A percentile compares a stretch with the other conserved stretches of the same genome.
Conservation (phyloP, 2,797 vertebrate species). For the Aeoliscus strigatus region DNA sequence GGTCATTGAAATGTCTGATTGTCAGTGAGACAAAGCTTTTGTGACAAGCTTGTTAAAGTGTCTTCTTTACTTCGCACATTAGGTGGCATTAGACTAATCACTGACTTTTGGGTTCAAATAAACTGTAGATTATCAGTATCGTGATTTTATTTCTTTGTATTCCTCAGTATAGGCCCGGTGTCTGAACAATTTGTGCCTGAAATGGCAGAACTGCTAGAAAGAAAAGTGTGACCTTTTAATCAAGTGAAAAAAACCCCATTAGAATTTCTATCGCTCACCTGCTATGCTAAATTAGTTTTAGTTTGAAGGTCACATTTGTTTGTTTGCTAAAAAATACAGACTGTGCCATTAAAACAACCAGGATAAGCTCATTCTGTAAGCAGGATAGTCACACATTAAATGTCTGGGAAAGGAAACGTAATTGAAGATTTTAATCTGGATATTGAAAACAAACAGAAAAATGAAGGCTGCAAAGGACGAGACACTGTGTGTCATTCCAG, state of each 20-base stretch:
- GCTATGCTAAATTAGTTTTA: conserved; percentile 45
- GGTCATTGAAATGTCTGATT: conserved; percentile 6
- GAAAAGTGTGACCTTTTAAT: conserved; percentile 58
- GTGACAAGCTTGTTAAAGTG: conserved; percentile 3
- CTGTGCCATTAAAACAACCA: conserved; percentile 8
- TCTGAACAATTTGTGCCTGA: conserved; percentile 19
- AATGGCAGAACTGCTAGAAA: conserved; percentile 27
- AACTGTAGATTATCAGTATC: conserved; percentile 23
- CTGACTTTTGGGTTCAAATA: conserved; percentile 17
- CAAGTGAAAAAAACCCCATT: conserved; percentile 35
- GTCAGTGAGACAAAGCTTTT: conserved; percentile 2
- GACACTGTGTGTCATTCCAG: not conserved
- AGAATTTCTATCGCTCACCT: conserved; percentile 51
- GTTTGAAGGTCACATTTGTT: conserved; percentile 57
- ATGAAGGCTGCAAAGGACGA: not conserved
- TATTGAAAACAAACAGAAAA: conserved; percentile 5
- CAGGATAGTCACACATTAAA: conserved; percentile 9
- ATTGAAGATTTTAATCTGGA: conserved; percentile 4
- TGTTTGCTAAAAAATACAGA: conserved; percentile 44
- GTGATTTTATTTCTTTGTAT: conserved; percentile 17
- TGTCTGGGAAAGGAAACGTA: conserved; percentile 9
- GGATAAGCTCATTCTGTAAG: conserved; percentile 12
- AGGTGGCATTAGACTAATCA: conserved; percentile 7
- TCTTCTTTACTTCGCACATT: conserved; percentile 5
- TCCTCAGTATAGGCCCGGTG: conserved; percentile 25